phyloP scores from a whole-genome alignment of 2,797 vertebrate genomes.

The Anomalospiza imberbis region DNA sequence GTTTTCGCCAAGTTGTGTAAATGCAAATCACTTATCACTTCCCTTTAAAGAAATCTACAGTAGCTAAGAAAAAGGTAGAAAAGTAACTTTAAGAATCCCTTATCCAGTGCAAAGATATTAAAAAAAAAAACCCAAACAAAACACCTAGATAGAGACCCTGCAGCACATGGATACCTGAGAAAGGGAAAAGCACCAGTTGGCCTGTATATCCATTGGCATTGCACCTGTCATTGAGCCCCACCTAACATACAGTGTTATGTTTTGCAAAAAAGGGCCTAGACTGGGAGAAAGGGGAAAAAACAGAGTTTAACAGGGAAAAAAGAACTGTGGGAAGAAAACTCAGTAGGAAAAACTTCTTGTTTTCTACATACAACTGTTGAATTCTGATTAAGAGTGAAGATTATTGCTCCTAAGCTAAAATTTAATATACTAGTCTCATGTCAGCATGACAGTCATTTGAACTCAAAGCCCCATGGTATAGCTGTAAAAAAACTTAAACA shows the following conservation, averaged over 20 bases:
- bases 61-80: neutral
- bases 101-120: neutral
- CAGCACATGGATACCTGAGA: neutral
- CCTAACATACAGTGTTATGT: neutral
- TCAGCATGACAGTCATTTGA: neutral
- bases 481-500: neutral
- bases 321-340: neutral
- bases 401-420: neutral
- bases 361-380: neutral
- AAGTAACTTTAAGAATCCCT: neutral
- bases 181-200: neutral
- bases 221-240: neutral
- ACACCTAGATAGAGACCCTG: neutral
- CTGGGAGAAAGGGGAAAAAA: fast-evolving
- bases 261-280: neutral
- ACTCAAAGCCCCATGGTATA: neutral
- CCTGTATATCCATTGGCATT: neutral
- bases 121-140: neutral
- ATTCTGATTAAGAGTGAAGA: neutral
- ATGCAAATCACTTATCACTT: neutral
- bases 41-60: neutral
- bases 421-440: neutral
- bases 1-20: neutral
- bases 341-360: neutral
- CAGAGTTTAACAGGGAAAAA: neutral